A percentile compares a stretch with the other conserved stretches of the same genome.
Evolutionary conservation across 2,888 invertebrate genomes (phyloP).

Genomic region (Cantharis rustica): DNA sequence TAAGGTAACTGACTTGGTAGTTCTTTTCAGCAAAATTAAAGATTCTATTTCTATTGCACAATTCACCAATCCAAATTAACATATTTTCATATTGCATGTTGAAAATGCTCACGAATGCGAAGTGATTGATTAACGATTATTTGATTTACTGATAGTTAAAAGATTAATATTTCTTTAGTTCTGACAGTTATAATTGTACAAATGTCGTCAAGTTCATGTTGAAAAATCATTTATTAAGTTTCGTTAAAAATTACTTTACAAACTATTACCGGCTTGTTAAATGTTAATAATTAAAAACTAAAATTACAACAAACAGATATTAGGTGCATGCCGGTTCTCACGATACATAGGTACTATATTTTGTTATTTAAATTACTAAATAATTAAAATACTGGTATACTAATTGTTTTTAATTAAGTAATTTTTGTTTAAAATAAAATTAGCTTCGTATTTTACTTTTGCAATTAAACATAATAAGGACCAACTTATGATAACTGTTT

Average conservation of each 20-base stretch:
- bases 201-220: constrained; percentile 23
- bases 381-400: background rate
- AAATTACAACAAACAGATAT: background rate
- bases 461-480: constrained; percentile 9
- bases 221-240: constrained; percentile 15
- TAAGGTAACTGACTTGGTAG: background rate
- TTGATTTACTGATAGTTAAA: constrained; percentile 29
- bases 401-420: background rate
- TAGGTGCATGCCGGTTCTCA: background rate
- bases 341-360: background rate
- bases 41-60: background rate
- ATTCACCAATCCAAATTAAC: background rate
- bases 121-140: constrained; percentile 31
- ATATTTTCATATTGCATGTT: background rate
- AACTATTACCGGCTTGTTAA: background rate
- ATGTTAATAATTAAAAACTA: constrained; percentile 1
- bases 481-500: constrained; percentile 16
- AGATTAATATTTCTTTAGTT: constrained; percentile 25
- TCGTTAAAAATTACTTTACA: background rate
- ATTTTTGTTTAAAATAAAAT: background rate
- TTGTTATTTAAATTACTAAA: background rate
- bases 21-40: background rate
- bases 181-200: constrained; percentile 29
- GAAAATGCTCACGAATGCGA: background rate
- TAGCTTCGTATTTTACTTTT: background rate